Base-by-base conservation (phyloP, 2,888 invertebrate genomes). In the Tiphia femorata region DNA sequence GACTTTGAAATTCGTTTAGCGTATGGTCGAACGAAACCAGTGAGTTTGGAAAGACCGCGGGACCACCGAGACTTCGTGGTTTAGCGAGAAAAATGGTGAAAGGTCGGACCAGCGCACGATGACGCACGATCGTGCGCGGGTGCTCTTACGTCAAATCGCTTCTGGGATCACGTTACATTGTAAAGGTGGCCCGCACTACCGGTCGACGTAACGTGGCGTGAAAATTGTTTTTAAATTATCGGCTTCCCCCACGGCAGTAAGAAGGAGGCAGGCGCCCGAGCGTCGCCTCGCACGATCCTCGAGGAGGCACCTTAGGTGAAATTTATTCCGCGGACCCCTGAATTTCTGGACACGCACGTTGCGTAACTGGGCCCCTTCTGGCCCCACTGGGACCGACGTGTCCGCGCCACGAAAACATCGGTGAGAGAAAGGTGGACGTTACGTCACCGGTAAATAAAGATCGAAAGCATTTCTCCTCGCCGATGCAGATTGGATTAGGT, bases 361-460 rank as follows among this genome's bases (percentile, higher is more conserved):
- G 53, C 69, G 55, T 63, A 69, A 67, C 62, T 52, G 62, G 46
- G 43, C n/a, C n/a, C n/a, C n/a, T n/a, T n/a, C n/a, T n/a, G n/a
- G n/a, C n/a, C n/a, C n/a, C n/a, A n/a, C n/a, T n/a, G n/a, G n/a
- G n/a, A n/a, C n/a, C n/a, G n/a, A n/a, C n/a, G n/a, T n/a, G n/a
- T n/a, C 54, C 50, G 61, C 58, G 49, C 49, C 59, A 67, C 63
- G 64, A 72, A 73, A 71, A 68, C 49, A 54, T 47, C 19, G 10
- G 50, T 50, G 72, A 67, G 75, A 73, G 78, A 79, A 76, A 76
- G 76, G 72, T 62, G 44, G 42, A n/a, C 51, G 69, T 78, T 80
- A 71, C 76, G 72, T 80, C 73, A 73, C 49, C 17, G 59, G 73
- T 73, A 72, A 77, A 75, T 77, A 78, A 76, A 61, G 73, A 65